Evolutionary conservation across 2,888 invertebrate species (phyloP).

Genomic region (Drosophila demipolita): DNA sequence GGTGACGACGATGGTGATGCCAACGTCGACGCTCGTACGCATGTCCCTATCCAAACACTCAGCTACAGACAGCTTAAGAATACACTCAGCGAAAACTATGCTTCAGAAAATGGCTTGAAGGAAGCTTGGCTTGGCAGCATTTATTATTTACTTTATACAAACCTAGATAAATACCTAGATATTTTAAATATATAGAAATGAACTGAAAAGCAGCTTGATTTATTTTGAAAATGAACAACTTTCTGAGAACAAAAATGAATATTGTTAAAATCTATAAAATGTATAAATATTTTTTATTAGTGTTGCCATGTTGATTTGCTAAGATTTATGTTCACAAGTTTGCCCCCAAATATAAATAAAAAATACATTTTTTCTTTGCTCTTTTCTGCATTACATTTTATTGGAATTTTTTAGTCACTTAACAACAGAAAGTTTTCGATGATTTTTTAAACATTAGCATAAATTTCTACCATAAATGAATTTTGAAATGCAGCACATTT

Average conservation of each 20-base stretch:
- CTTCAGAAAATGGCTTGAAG: not conserved
- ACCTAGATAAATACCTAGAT: not conserved
- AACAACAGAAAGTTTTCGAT: no score
- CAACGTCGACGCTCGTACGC: conserved; percentile 68
- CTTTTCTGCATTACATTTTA: not conserved
- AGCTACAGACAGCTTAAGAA: conserved; percentile 17
- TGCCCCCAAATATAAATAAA: not conserved
- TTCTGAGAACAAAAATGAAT: not conserved
- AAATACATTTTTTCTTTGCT: not conserved
- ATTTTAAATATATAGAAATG: not conserved
- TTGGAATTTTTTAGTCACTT: no score
- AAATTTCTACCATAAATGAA: not conserved
- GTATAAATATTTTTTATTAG: not conserved
- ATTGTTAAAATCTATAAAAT: not conserved
- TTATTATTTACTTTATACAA: not conserved
- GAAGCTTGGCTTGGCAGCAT: fast-evolving
- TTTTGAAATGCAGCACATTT: not conserved
- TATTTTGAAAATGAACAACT: no score
- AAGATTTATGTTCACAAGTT: not conserved
- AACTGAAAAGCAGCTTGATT: not conserved
- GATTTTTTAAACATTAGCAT: no score
- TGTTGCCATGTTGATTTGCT: not conserved
- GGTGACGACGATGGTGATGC: conserved; percentile 38
- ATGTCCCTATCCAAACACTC: conserved; percentile 70
- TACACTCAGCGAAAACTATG: conserved; percentile 9